phyloP scores from a whole-genome alignment of 2,797 vertebrate species.

The Myotis daubentonii region DNA sequence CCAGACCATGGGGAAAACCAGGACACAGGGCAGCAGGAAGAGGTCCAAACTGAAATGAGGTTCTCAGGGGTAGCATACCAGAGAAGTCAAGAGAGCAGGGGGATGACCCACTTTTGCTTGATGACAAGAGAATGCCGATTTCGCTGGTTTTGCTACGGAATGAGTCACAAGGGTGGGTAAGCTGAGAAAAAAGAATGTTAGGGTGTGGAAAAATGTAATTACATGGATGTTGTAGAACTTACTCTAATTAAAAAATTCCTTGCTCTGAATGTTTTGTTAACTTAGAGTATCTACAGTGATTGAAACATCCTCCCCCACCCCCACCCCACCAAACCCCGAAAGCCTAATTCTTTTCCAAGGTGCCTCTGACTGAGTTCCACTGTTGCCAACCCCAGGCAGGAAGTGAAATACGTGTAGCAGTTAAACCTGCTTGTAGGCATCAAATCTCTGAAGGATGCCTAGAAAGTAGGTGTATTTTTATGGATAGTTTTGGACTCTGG shows the following conservation, averaged over 20 bases:
- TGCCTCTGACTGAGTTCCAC: not conserved
- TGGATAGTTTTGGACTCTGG: not conserved
- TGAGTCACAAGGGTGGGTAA: conserved; percentile 47
- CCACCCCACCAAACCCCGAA: not conserved
- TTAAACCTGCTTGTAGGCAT: not conserved
- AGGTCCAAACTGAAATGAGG: not conserved
- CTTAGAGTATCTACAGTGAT: not conserved
- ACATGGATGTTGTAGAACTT: not conserved
- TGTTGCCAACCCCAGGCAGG: not conserved
- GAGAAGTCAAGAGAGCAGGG: not conserved
- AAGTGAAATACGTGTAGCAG: not conserved
- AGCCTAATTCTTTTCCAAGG: not conserved
- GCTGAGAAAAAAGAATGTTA: conserved; percentile 57
- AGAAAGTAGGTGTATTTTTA: not conserved
- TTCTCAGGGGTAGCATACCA: not conserved
- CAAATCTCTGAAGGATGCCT: not conserved
- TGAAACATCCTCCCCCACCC: not conserved
- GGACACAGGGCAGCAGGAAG: not conserved
- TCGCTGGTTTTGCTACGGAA: not conserved
- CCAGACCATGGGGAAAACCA: not conserved
- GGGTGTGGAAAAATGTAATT: conserved; percentile 55
- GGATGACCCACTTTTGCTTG: not conserved
- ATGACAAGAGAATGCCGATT: conserved; percentile 31
- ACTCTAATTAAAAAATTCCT: conserved; percentile 76
- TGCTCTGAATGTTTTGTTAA: conserved; percentile 51